A percentile compares a stretch with the other conserved stretches of the same genome.
Evolutionary conservation across 2,113 vertebrate genomes (phyloP).

Genomic region (Anser brachyrhynchus): DNA sequence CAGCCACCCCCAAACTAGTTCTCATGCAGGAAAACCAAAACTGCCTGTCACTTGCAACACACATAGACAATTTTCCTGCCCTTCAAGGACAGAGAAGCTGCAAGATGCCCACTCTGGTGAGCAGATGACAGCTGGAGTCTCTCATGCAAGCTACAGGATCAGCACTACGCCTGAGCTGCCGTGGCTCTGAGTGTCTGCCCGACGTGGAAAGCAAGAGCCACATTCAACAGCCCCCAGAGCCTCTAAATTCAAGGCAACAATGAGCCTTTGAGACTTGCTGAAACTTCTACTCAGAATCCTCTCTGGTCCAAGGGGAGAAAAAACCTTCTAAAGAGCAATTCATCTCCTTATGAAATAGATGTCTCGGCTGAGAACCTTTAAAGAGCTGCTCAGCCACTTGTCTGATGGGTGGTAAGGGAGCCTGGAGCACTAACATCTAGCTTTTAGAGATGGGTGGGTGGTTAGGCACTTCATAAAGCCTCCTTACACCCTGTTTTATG

Average conservation of each 20-base stretch:
- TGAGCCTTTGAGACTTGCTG: conserved; percentile 14
- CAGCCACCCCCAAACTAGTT: neutral
- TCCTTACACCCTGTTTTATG: neutral
- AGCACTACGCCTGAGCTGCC: neutral
- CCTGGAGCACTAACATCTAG: neutral
- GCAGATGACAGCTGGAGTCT: neutral
- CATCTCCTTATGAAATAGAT: neutral
- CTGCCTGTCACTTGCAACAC: neutral
- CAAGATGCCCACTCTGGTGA: neutral
- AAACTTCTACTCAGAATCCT: conserved; percentile 5
- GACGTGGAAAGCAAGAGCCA: neutral
- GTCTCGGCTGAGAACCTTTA: neutral
- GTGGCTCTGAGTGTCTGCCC: neutral
- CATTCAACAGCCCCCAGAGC: neutral
- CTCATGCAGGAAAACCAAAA: neutral
- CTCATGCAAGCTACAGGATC: conserved; percentile 1
- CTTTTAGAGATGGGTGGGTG: neutral
- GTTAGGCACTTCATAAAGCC: neutral
- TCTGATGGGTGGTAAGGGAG: neutral
- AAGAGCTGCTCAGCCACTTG: neutral
- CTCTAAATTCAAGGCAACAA: conserved; percentile 24
- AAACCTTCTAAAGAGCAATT: neutral
- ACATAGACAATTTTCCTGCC: neutral
- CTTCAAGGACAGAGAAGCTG: neutral
- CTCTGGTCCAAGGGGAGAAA: neutral